Evolutionary conservation across 2,888 invertebrate genomes (phyloP), one percentile per base, ranked within the genome.

Genomic region (Ormia ochracea): DNA sequence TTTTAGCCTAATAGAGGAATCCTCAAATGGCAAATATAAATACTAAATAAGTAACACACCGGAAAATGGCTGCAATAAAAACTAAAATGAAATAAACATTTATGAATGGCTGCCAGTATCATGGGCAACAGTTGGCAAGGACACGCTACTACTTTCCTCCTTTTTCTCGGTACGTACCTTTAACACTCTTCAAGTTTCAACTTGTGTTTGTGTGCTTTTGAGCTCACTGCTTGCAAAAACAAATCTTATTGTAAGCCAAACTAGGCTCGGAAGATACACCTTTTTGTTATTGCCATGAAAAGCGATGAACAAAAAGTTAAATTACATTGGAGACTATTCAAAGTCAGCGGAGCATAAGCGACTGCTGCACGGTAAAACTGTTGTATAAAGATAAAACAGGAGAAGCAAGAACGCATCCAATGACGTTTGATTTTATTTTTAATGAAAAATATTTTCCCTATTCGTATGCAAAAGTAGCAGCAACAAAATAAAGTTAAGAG

Each of bases 111-210:
- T 21, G 43, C 19, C 14, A 43, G 38, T 36, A 36, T 14, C 56
- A 45, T 4, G 56, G 56, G 56, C 56, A 69, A 58, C 68, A 69
- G 68, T 69, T 69, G 56, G 43, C 33, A 69, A 69, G 45, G 43
- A 56, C 33, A 21, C 56, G 10, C 17, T 56, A 1, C 5, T 17
- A 3, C 17, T 14, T 65, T 50, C 17, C 19, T 9, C 38, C 0
- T 50, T 38, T 52, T 12, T 38, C 12, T 19, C n/a, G n/a, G n/a
- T n/a, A n/a, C n/a, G n/a, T n/a, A n/a, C n/a, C n/a, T 45, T 17
- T 7, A 21, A 61, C 19, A 17, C 9, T 45, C 12, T 33, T 61
- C n/a, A 61, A n/a, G 19, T 61, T 45, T 43, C n/a, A 31, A 9
- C 17, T 38, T 38, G 28, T 41, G 28, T 17, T 9, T 38, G 31